Evolutionary conservation across 1,140 invertebrate genomes (phyloP), one percentile per base, ranked within the genome.

Genomic region (Apis florea): DNA sequence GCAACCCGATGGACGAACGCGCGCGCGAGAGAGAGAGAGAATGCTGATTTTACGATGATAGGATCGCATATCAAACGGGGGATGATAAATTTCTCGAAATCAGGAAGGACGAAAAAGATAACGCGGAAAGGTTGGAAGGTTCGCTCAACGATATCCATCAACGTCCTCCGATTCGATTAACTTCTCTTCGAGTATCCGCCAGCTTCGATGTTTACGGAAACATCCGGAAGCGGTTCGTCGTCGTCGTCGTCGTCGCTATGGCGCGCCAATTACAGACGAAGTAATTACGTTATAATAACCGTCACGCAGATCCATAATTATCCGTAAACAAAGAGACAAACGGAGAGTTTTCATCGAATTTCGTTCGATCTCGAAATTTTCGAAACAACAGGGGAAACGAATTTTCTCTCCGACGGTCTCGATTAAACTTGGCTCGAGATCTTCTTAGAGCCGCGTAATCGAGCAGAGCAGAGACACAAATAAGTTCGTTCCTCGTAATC

Each of bases 31-130:
- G 59, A 26, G 19, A 40, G 11, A 13, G 2, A 24, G 56, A 53
- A 78, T 76, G 64, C 79, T 71, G 79, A 54, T 83, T 80, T 83
- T 70, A 80, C 78, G 82, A 83, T 40, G 82, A 69, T 56, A 61
- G 56, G 31, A 31, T 74, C 82, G 64, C 17, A 73, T 40, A 40
- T 59, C 31, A 47, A 56, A 19, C 31, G 31, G 5, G 13, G 63
- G 17, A 80, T 80, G 82, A 83, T 80, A 80, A 74, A 83, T 80
- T 74, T 58, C 64, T 49, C 49, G 51, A 61, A 67, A 79, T 79
- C 81, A 82, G 73, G 26, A 10, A 47, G 5, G 24, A 71, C 40
- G 54, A 58, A 31, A 56, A 47, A 75, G 24, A 63, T 63, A 58
- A 75, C 61, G 31, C 31, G 51, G 63, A 75, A 75, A 72, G 26